Percentiles rank a stretch among this genome's conserved stretches.
Evolutionary conservation across 2,113 vertebrate genomes (phyloP).

Genomic region (Misgurnus mizolepis): DNA sequence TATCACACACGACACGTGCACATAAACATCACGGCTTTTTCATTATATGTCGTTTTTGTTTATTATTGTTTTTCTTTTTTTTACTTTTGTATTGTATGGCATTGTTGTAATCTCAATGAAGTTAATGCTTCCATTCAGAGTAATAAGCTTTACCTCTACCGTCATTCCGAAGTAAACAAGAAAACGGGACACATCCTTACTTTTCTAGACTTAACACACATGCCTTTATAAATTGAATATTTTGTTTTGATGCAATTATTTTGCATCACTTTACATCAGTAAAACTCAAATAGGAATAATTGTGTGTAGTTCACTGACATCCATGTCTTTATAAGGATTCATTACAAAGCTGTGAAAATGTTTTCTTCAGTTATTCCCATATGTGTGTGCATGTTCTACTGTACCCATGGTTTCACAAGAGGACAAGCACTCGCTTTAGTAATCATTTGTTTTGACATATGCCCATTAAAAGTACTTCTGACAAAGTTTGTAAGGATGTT

Average conservation of each 20-base stretch:
- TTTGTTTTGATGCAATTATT: neutral
- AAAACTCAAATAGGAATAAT: conserved; percentile 22
- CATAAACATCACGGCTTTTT: neutral
- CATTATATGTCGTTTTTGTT: neutral
- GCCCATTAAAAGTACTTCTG: conserved; percentile 25
- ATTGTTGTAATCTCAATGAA: neutral
- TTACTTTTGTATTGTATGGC: conserved; percentile 2
- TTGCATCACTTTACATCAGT: neutral
- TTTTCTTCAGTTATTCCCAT: conserved; percentile 42
- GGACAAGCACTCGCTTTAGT: conserved; percentile 15
- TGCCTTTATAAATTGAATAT: neutral
- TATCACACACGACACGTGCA: neutral
- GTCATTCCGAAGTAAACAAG: neutral
- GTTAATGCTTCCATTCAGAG: conserved; percentile 8
- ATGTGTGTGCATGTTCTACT: conserved; percentile 58
- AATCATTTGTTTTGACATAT: conserved; percentile 19
- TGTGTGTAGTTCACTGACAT: neutral
- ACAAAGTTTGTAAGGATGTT: neutral
- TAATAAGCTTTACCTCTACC: neutral
- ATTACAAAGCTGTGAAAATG: conserved; percentile 79
- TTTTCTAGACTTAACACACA: neutral
- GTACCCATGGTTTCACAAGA: conserved; percentile 51
- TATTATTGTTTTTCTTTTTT: neutral
- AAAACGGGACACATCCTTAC: neutral
- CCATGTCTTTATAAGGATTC: conserved; percentile 32